phyloP scores from a whole-genome alignment of 2,797 vertebrate species.

The Pipistrellus kuhlii region DNA sequence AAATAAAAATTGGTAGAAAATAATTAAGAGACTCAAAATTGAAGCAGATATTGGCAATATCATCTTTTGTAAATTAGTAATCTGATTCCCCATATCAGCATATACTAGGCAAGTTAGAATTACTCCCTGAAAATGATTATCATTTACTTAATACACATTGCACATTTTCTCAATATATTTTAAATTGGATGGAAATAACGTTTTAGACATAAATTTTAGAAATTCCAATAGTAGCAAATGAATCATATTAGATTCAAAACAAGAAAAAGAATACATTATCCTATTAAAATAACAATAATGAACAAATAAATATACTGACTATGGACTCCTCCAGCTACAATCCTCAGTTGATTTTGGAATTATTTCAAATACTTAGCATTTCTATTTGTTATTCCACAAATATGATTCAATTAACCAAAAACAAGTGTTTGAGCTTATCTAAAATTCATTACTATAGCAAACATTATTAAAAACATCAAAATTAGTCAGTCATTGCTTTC shows the following conservation, averaged over 20 bases:
- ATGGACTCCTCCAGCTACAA: not conserved
- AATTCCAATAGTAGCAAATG: not conserved
- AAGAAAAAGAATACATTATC: not conserved
- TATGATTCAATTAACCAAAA: conserved; percentile 38
- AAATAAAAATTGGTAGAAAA: conserved; percentile 46
- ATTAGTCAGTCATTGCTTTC: not conserved
- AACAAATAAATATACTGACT: conserved; percentile 5
- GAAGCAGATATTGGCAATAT: conserved; percentile 27
- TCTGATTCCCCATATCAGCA: not conserved
- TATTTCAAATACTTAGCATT: conserved; percentile 42
- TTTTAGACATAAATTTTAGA: conserved; percentile 52
- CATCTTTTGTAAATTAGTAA: not conserved
- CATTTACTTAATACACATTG: not conserved
- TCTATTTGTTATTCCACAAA: conserved; percentile 43
- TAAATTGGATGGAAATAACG: conserved; percentile 22
- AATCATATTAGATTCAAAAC: conserved; percentile 32
- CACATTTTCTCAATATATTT: not conserved
- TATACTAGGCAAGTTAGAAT: conserved; percentile 20
- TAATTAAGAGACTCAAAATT: conserved; percentile 47
- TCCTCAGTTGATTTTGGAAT: conserved; percentile 32
- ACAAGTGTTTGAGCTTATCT: conserved; percentile 2
- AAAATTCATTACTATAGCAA: conserved; percentile 3
- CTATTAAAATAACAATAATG: conserved; percentile 30
- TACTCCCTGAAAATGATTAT: conserved; percentile 1
- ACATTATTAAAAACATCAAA: conserved; percentile 29